Conservation (phyloP, 2,113 vertebrate species). For the Sceloporus tristichus region DNA sequence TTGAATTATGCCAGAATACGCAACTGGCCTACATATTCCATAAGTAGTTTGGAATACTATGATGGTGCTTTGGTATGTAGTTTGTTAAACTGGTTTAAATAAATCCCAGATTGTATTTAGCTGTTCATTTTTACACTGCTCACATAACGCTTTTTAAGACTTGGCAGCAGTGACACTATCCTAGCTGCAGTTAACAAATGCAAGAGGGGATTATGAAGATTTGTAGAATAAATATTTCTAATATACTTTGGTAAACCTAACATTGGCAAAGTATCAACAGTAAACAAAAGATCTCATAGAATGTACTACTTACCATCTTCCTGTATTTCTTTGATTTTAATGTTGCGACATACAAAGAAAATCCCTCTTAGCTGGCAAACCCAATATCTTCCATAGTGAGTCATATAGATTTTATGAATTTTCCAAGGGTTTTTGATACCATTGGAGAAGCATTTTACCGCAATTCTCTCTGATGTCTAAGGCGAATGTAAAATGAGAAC, state of each 20-base stretch:
- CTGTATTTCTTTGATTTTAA: background rate
- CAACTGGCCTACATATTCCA: background rate
- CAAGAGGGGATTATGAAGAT: conserved; percentile 5
- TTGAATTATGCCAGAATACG: background rate
- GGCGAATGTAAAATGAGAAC: background rate
- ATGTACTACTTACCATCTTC: background rate
- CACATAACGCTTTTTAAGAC: background rate
- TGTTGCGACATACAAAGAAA: background rate
- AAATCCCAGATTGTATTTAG: conserved; percentile 17
- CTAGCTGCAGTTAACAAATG: background rate
- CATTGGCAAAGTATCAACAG: background rate
- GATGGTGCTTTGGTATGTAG: background rate
- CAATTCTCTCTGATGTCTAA: background rate
- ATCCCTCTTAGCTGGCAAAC: background rate
- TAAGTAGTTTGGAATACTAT: background rate
- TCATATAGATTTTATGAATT: background rate
- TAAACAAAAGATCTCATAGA: background rate
- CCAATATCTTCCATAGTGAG: background rate
- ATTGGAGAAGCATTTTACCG: background rate
- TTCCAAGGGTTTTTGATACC: background rate
- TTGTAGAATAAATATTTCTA: background rate
- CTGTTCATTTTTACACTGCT: background rate
- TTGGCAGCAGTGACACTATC: background rate
- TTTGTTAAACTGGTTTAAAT: conserved; percentile 5
- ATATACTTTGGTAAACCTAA: conserved; percentile 2